Evolutionary conservation across 2,113 vertebrate genomes (phyloP).

Genomic region (Potamarius usumacintae): DNA sequence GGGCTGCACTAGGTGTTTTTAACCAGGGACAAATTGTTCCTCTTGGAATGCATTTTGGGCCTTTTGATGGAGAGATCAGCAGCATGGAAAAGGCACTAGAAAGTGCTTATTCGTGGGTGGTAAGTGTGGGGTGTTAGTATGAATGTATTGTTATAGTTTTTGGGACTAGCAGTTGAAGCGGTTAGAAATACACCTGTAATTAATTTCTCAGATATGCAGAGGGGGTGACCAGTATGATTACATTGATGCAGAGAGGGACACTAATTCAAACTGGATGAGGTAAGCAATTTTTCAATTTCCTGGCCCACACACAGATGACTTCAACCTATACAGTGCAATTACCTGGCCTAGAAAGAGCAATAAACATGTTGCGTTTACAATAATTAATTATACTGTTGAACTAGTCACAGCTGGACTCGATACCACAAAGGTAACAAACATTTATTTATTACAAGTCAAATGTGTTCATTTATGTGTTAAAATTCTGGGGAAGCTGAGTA

Average conservation of each 20-base stretch:
- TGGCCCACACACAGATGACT: neutral
- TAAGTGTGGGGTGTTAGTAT: conserved; percentile 56
- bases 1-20: conserved; percentile 78
- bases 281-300: conserved; percentile 50
- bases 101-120: conserved; percentile 83
- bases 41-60: conserved; percentile 81
- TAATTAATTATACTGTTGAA: neutral
- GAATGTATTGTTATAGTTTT: neutral
- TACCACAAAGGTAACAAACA: too few species aligned
- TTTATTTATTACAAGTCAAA: too few species aligned
- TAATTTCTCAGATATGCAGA: conserved; percentile 70
- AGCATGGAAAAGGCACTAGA: conserved; percentile 69
- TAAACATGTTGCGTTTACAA: neutral
- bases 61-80: conserved; percentile 74
- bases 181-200: too few species aligned
- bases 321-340: neutral
- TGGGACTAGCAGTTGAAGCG: neutral
- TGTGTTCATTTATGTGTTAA: too few species aligned
- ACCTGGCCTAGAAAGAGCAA: neutral
- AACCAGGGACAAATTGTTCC: conserved; percentile 72
- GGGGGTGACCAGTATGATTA: conserved; percentile 73
- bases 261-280: conserved; percentile 85
- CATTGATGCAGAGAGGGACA: conserved; percentile 73
- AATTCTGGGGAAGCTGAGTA: too few species aligned
- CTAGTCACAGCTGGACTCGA: neutral